These are phyloP conservation scores for Coleophora flavipennella DNA, from an alignment of 2,888 invertebrate species.

Conservation along the genomic window DNA sequence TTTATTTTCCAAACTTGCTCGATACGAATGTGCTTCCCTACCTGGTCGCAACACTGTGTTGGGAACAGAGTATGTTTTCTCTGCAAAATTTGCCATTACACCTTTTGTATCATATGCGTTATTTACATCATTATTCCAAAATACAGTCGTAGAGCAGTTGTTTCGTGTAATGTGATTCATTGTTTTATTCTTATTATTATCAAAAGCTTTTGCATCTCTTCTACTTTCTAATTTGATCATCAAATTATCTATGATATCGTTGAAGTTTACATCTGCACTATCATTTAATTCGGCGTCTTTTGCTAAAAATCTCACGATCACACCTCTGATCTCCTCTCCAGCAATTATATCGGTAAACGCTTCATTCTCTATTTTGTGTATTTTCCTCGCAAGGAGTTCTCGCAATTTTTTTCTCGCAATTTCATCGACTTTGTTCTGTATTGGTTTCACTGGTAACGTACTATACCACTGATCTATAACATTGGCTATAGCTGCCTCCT, in stretches of 20 bases:
- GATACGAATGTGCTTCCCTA: too few relatives aligned
- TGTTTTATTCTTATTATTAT: too few relatives aligned
- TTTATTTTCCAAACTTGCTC: too few relatives aligned
- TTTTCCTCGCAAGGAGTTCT: conserved; percentile 28
- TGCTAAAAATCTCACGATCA: conserved; percentile 27
- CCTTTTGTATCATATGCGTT: too few relatives aligned
- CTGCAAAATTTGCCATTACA: too few relatives aligned
- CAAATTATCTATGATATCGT: conserved; percentile 31
- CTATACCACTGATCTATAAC: conserved; percentile 37
- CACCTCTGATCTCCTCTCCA: conserved; percentile 25
- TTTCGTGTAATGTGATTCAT: too few relatives aligned
- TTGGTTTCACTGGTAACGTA: conserved; percentile 24
- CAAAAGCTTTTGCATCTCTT: not conserved
- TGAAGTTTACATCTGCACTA: conserved; percentile 25
- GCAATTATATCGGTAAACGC: conserved; percentile 14
- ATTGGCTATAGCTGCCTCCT: conserved; percentile 28
- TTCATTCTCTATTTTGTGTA: conserved; percentile 26
- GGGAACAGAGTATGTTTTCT: too few relatives aligned
- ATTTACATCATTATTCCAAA: too few relatives aligned
- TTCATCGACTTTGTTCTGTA: conserved; percentile 18
- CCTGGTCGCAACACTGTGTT: too few relatives aligned
- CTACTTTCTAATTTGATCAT: conserved; percentile 25
- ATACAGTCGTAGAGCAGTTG: too few relatives aligned
- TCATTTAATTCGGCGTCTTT: conserved; percentile 19
- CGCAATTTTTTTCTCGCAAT: conserved; percentile 23